Evolutionary conservation across 2,888 invertebrate species (phyloP).

Genomic region (Poecilobothrus nobilitatus): DNA sequence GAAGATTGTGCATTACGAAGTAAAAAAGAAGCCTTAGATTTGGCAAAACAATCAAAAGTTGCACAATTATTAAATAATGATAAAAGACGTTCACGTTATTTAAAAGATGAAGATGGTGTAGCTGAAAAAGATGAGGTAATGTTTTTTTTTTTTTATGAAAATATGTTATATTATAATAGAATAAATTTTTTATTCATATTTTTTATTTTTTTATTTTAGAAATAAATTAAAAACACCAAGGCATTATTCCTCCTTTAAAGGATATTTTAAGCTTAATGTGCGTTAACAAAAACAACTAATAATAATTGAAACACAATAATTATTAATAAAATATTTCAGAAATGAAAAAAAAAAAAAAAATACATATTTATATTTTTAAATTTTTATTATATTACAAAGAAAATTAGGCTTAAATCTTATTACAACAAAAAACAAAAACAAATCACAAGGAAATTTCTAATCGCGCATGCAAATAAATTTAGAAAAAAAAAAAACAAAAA

Average conservation of each 20-base stretch:
- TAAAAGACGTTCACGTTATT: slow-evolving; percentile 49
- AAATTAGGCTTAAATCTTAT: slow-evolving; percentile 1
- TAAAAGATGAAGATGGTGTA: slow-evolving; percentile 34
- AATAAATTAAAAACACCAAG: neutral
- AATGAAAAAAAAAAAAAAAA: neutral
- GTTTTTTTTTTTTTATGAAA: too few relatives aligned
- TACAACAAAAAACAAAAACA: neutral
- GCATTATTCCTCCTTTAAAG: neutral
- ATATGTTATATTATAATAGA: too few relatives aligned
- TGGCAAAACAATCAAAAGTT: slow-evolving; percentile 85
- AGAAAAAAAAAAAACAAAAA: too few relatives aligned
- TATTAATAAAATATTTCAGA: neutral
- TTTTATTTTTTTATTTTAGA: neutral
- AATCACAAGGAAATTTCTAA: neutral
- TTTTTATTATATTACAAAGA: neutral
- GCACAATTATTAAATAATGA: slow-evolving; percentile 58
- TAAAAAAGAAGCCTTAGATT: slow-evolving; percentile 90
- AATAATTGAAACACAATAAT: neutral
- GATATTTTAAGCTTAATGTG: neutral
- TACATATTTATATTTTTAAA: neutral
- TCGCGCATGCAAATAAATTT: neutral
- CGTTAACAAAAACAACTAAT: neutral
- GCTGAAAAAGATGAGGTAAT: slow-evolving; percentile 39
- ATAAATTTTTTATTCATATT: neutral
- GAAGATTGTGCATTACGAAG: slow-evolving; percentile 97